A percentile compares a stretch with the other conserved stretches of the same genome.
Conservation (phyloP, 2,888 invertebrate genomes). For the Limenitis camilla region DNA sequence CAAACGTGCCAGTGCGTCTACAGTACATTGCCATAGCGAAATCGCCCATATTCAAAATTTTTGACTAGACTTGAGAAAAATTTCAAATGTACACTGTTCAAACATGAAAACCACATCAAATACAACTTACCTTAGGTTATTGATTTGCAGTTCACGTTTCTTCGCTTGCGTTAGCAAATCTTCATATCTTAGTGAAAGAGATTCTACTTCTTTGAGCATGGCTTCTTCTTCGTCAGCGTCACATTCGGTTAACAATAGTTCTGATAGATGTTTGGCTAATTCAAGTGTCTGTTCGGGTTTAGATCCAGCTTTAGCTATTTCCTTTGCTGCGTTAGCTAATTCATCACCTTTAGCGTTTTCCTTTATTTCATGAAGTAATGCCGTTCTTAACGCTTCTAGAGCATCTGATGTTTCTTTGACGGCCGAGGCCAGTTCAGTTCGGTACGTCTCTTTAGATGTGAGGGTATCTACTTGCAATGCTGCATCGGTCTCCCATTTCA, state of each 20-base stretch:
- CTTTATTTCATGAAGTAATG: constrained; percentile 50
- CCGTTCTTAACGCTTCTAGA: constrained; percentile 78
- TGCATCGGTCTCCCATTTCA: constrained; percentile 83
- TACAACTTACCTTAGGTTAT: constrained; percentile 81
- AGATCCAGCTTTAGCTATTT: constrained; percentile 83
- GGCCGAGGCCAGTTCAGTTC: constrained; percentile 83
- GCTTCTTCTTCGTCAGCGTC: constrained; percentile 79
- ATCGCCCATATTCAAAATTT: constrained; percentile 12
- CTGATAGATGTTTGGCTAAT: constrained; percentile 85
- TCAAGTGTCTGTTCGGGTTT: constrained; percentile 88
- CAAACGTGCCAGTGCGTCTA: constrained; percentile 26
- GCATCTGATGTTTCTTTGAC: constrained; percentile 81
- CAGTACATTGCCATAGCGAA: constrained; percentile 17
- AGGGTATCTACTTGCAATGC: constrained; percentile 89
- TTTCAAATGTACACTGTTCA: constrained; percentile 2
- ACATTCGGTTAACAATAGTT: constrained; percentile 83
- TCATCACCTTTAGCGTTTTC: constrained; percentile 74
- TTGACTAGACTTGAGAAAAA: not conserved
- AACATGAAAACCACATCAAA: constrained; percentile 23
- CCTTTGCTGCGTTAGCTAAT: constrained; percentile 78
- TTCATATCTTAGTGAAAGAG: constrained; percentile 79
- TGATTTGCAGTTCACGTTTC: constrained; percentile 82
- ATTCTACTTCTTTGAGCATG: constrained; percentile 77
- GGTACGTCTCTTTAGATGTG: constrained; percentile 88
- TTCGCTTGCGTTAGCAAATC: constrained; percentile 81